A percentile compares a stretch with the other conserved stretches of the same genome.
Conservation (phyloP, 2,888 invertebrate species). For the Agrotis clavis region DNA sequence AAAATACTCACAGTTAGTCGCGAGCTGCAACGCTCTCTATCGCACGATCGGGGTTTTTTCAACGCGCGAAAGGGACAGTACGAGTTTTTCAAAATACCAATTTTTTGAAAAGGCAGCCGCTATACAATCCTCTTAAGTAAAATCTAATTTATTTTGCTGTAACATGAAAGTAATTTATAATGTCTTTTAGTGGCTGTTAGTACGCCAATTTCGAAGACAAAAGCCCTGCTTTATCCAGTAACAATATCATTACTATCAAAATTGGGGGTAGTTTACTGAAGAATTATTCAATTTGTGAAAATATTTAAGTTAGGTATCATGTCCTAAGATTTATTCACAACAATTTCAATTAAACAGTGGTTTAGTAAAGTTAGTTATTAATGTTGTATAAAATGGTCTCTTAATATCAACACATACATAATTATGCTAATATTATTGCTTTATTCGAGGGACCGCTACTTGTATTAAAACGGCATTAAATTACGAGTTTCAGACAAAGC, state of each 20-base stretch:
- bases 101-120: too few relatives aligned
- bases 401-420: conserved; percentile 25
- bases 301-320: not conserved
- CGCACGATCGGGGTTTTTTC: too few relatives aligned
- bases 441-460: conserved; percentile 42
- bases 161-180: conserved; percentile 20
- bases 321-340: conserved; percentile 6
- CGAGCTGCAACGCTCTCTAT: too few relatives aligned
- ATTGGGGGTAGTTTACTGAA: conserved; percentile 4
- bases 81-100: too few relatives aligned
- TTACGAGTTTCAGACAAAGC: conserved; percentile 63
- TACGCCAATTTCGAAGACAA: conserved; percentile 15
- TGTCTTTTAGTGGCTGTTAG: conserved; percentile 16
- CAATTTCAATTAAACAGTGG: conserved; percentile 6
- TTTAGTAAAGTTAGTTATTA: conserved; percentile 3
- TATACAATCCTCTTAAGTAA: too few relatives aligned
- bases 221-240: conserved; percentile 12
- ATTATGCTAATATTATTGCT: conserved; percentile 55
- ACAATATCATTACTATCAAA: conserved; percentile 11
- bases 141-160: conserved; percentile 5
- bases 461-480: conserved; percentile 60
- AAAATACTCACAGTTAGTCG: too few relatives aligned
- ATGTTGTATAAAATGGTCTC: conserved; percentile 3
- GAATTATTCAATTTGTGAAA: not conserved
- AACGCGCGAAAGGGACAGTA: too few relatives aligned